A percentile compares a stretch with the other conserved stretches of the same genome.
phyloP scores from a whole-genome alignment of 1,140 invertebrate genomes.

The Sycophila sp. region DNA sequence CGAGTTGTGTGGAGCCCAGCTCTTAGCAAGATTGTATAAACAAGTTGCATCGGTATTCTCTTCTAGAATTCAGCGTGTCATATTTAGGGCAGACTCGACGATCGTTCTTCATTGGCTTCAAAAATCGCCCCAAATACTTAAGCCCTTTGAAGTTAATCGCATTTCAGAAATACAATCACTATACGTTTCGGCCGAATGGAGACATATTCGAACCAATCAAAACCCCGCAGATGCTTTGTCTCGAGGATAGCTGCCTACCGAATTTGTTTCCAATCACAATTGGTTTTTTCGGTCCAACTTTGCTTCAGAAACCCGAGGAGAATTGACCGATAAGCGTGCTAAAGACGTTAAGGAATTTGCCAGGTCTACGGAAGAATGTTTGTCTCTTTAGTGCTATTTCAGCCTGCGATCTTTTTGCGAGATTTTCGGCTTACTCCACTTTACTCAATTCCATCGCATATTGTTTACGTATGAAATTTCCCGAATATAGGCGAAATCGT shows the following conservation, averaged over 20 bases:
- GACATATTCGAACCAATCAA: conserved; percentile 36
- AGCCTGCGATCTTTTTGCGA: too few relatives aligned
- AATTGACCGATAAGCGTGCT: too few relatives aligned
- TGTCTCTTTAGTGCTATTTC: too few relatives aligned
- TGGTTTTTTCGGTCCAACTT: not conserved
- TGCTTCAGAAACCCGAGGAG: too few relatives aligned
- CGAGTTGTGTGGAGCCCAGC: not conserved
- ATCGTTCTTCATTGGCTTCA: too few relatives aligned
- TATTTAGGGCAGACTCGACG: too few relatives aligned
- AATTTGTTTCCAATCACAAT: not conserved
- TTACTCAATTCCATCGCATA: too few relatives aligned
- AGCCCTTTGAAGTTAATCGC: conserved; percentile 25
- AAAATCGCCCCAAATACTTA: not conserved
- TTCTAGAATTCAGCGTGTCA: not conserved
- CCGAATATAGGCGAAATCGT: not conserved
- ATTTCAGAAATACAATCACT: conserved; percentile 21
- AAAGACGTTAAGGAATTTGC: too few relatives aligned
- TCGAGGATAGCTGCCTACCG: not conserved
- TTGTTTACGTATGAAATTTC: not conserved
- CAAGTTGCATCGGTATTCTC: not conserved
- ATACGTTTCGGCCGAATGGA: conserved; percentile 32
- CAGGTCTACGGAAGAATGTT: too few relatives aligned
- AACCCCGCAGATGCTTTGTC: not conserved
- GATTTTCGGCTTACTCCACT: too few relatives aligned
- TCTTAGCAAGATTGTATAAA: not conserved